phyloP scores from a whole-genome alignment of 23 tunicate species.

The Pegea sp. region DNA sequence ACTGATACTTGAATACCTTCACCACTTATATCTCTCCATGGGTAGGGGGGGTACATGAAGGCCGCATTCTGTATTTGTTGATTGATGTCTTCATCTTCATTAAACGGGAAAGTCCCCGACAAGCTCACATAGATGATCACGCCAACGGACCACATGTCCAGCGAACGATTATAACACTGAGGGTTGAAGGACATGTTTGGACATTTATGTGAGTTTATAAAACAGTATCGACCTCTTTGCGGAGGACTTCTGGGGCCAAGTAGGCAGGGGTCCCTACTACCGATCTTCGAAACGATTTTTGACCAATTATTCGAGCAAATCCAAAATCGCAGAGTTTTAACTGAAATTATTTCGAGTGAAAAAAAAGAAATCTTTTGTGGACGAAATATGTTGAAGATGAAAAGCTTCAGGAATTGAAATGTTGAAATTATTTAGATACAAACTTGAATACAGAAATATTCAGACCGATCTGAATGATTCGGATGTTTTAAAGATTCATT shows the following conservation, averaged over 20 bases:
- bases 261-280: constrained; percentile 99
- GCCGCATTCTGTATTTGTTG: constrained; percentile 99
- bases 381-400: no score
- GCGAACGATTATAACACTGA: constrained; percentile 91
- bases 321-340: constrained; percentile 97
- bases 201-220: no score
- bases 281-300: constrained; percentile 92
- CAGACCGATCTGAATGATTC: no score
- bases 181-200: constrained; percentile 1
- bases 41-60: constrained; percentile 93
- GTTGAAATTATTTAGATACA: no score
- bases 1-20: no score
- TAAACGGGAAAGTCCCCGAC: constrained; percentile 99
- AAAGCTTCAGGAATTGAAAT: no score
- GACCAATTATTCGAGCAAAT: constrained; percentile 97
- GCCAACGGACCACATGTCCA: constrained; percentile 99
- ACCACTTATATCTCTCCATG: constrained; percentile 56
- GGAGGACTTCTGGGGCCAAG: constrained; percentile 95
- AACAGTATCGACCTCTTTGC: constrained; percentile 44
- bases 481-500: no score
- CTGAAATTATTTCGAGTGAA: no score
- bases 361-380: no score
- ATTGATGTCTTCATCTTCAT: constrained; percentile 99
- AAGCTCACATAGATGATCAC: constrained; percentile 95
- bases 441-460: no score